A percentile compares a stretch with the other conserved stretches of the same genome.
These are phyloP conservation scores for Bucco capensis DNA, from an alignment of 2,113 vertebrate genomes.

Conservation along the genomic window DNA sequence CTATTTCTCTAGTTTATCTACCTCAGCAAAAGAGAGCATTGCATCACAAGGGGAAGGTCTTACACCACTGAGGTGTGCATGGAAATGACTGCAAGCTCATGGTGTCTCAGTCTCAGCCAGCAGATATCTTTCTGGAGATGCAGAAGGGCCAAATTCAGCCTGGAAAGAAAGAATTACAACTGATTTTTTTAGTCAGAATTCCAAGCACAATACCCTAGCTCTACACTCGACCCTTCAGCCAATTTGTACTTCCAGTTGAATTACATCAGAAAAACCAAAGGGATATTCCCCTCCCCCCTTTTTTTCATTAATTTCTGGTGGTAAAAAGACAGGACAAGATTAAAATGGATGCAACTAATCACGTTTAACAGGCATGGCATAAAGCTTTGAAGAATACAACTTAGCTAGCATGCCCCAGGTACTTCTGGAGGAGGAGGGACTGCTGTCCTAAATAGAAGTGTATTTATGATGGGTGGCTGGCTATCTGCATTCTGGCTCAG, in stretches of 20 bases:
- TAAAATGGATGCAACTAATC: background rate
- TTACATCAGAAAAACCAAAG: background rate
- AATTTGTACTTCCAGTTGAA: background rate
- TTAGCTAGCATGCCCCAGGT: background rate
- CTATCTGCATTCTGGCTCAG: slow-evolving; percentile 68
- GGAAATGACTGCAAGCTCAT: background rate
- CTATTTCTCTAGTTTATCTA: background rate
- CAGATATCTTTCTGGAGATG: background rate
- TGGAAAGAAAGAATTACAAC: background rate
- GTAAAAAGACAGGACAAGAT: background rate
- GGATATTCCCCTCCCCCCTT: too few relatives aligned
- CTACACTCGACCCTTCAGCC: background rate
- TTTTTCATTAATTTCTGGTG: background rate
- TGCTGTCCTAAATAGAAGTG: background rate
- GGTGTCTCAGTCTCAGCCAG: rapidly evolving
- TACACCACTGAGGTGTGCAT: background rate
- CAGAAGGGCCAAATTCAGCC: background rate
- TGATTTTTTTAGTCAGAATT: background rate
- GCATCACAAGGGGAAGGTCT: background rate
- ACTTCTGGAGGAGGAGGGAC: background rate
- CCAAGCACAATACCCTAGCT: background rate
- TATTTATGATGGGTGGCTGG: slow-evolving; percentile 54
- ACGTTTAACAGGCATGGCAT: background rate
- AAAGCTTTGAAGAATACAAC: background rate
- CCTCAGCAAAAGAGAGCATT: background rate